Percentiles rank a stretch among this genome's conserved stretches.
phyloP scores from a whole-genome alignment of 2,113 vertebrate species.

The Sorex fumeus region DNA sequence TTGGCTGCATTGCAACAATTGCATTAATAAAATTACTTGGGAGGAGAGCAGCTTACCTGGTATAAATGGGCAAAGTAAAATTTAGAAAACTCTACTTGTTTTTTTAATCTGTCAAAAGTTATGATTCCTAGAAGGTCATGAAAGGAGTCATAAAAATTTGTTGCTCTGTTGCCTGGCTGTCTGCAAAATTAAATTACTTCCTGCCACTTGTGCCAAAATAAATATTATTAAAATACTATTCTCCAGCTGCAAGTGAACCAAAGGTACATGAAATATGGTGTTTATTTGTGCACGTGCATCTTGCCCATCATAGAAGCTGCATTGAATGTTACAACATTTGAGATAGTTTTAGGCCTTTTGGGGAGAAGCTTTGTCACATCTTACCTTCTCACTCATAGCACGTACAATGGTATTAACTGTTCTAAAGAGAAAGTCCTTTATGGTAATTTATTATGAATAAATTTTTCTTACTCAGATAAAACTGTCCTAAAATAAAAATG shows the following conservation, averaged over 20 bases:
- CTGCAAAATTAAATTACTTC: constrained; percentile 70
- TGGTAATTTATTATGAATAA: constrained; percentile 1
- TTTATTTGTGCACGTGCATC: constrained; percentile 38
- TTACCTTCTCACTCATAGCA: constrained; percentile 15
- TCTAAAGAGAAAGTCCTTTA: constrained; percentile 32
- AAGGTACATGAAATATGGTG: constrained; percentile 41
- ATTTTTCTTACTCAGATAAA: constrained; percentile 31
- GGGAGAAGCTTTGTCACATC: not conserved
- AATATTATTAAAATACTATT: constrained; percentile 79
- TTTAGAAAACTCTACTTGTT: constrained; percentile 30
- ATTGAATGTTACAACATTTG: not conserved
- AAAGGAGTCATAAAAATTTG: constrained; percentile 36
- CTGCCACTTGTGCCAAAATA: constrained; percentile 71
- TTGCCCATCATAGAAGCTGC: constrained; percentile 10
- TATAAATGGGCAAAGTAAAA: constrained; percentile 47
- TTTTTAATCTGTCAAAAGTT: constrained; percentile 58
- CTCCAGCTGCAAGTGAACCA: constrained; percentile 66
- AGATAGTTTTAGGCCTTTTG: constrained; percentile 34
- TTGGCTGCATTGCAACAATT: constrained; percentile 57
- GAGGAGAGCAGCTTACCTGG: not conserved
- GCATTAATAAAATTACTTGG: constrained; percentile 39
- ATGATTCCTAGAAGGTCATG: constrained; percentile 73
- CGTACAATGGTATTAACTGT: constrained; percentile 15
- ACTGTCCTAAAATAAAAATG: not conserved
- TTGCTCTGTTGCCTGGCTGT: constrained; percentile 60